Evolutionary conservation across 1,140 invertebrate species (phyloP), one percentile per base, ranked within the genome.

Genomic region (Hydropsyche tenuis): DNA sequence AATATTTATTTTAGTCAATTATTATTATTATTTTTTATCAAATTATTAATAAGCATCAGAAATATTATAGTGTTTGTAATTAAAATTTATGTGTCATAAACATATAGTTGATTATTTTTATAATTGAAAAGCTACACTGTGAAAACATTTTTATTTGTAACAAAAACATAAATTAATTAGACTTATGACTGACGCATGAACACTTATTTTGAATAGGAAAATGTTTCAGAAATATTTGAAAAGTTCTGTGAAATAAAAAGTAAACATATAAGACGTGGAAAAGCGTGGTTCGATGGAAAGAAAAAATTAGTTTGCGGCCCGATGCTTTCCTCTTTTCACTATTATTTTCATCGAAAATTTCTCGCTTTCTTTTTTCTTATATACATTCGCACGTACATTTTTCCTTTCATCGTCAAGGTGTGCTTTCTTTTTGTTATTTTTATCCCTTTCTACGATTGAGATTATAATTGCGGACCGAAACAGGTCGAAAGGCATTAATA

Each of bases 381-480:
- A 37, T 37, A 37, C 3, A 3, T 37, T 18, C 46, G 46, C 46
- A n/a, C 14, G 16, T 53, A 18, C 16, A 18, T 18, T 53, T 20
- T 53, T 20, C 4, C 14, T n/a, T 20, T 53, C 30, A 37, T 37
- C 48, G 16, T 16, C 16, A 2, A 48, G 30, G 30, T 9, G 2
- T 56, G 20, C 27, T 37, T 63, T 68, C 12, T 18, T n/a, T 25
- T 45, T 48, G 60, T 73, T 73, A 73, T 73, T 73, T 73, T 73
- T 73, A 73, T 51, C 60, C 71, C 25, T n/a, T 12, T 3, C 11
- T n/a, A 9, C 22, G 71, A 73, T 73, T 65, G 60, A 30, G 62
- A 73, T 73, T 60, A 53, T 73, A 73, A 73, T 73, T 73, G 71
- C 62, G 42, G 37, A 20, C 69, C 62, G 14, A 53, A 53, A 23